Conservation (phyloP, 2,888 invertebrate species). For the Mythimna pallens region DNA sequence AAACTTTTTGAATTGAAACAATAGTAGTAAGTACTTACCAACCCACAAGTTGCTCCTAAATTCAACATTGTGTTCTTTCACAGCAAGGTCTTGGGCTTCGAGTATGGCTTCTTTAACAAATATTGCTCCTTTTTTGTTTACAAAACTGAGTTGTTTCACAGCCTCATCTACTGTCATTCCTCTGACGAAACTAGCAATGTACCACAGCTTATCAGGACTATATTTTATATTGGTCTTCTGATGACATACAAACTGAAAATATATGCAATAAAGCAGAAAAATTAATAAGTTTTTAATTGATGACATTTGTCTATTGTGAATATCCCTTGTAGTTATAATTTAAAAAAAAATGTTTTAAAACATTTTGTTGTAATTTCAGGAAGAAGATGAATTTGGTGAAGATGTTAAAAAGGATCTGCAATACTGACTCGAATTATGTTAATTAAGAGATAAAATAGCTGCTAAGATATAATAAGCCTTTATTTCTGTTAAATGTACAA, state of each 20-base stretch:
- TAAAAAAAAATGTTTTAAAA: slow-evolving; percentile 7
- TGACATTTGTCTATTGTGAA: neutral
- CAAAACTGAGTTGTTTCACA: slow-evolving; percentile 96
- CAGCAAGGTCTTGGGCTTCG: slow-evolving; percentile 97
- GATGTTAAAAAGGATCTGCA: slow-evolving; percentile 11
- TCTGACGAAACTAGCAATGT: slow-evolving; percentile 95
- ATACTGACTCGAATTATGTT: slow-evolving; percentile 1
- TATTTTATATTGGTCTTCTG: slow-evolving; percentile 96
- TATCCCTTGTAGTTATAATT: neutral
- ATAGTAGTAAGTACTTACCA: slow-evolving; percentile 89
- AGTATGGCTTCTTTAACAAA: slow-evolving; percentile 94
- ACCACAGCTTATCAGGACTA: slow-evolving; percentile 98
- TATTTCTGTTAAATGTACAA: neutral
- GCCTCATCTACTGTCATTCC: slow-evolving; percentile 99
- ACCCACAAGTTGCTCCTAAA: slow-evolving; percentile 98
- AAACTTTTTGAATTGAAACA: slow-evolving; percentile 1
- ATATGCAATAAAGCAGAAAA: slow-evolving; percentile 3
- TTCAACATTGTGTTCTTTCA: slow-evolving; percentile 97
- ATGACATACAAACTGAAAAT: slow-evolving; percentile 96
- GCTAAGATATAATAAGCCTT: neutral
- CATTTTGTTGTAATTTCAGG: slow-evolving; percentile 42
- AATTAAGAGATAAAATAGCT: neutral
- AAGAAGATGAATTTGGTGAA: slow-evolving; percentile 25
- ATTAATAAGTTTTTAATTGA: neutral
- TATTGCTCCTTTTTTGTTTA: slow-evolving; percentile 94